A percentile compares a stretch with the other conserved stretches of the same genome.
These are phyloP conservation scores for Lithophane leautieri DNA, from an alignment of 2,888 invertebrate species.

Conservation along the genomic window DNA sequence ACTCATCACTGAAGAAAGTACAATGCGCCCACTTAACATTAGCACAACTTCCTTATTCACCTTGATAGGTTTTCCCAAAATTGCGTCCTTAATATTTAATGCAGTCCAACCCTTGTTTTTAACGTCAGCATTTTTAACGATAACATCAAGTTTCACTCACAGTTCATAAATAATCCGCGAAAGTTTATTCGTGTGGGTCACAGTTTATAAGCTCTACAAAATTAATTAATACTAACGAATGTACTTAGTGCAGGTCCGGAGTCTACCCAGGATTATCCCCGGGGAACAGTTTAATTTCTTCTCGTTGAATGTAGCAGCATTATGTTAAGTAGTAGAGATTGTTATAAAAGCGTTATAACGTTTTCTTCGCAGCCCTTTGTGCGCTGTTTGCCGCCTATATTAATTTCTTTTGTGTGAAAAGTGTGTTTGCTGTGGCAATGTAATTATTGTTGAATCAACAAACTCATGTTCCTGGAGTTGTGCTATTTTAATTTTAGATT, in stretches of 20 bases:
- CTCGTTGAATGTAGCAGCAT: constrained; percentile 72
- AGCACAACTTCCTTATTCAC: constrained; percentile 53
- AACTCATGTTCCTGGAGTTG: constrained; percentile 4
- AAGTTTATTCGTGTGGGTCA: constrained; percentile 54
- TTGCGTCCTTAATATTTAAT: constrained; percentile 56
- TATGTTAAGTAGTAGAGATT: constrained; percentile 70
- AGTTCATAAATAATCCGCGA: constrained; percentile 59
- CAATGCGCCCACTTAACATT: constrained; percentile 42
- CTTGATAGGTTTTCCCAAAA: constrained; percentile 58
- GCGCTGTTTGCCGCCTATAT: constrained; percentile 60
- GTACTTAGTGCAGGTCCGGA: constrained; percentile 68
- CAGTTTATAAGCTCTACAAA: constrained; percentile 71
- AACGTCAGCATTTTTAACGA: constrained; percentile 64
- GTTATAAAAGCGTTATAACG: constrained; percentile 61
- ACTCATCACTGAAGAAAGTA: constrained; percentile 1
- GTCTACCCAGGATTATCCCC: constrained; percentile 67
- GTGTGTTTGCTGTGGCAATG: constrained; percentile 21
- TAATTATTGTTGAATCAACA: constrained; percentile 31
- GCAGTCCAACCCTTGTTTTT: constrained; percentile 54
- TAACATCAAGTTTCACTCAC: constrained; percentile 71
- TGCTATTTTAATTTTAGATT: constrained; percentile 5
- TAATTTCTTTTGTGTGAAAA: constrained; percentile 61
- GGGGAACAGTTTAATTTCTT: constrained; percentile 76
- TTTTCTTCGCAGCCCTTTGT: constrained; percentile 58
- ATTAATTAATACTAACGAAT: constrained; percentile 80